Base-by-base conservation (phyloP, 2,888 invertebrate genomes). In the Rapana venosa region DNA sequence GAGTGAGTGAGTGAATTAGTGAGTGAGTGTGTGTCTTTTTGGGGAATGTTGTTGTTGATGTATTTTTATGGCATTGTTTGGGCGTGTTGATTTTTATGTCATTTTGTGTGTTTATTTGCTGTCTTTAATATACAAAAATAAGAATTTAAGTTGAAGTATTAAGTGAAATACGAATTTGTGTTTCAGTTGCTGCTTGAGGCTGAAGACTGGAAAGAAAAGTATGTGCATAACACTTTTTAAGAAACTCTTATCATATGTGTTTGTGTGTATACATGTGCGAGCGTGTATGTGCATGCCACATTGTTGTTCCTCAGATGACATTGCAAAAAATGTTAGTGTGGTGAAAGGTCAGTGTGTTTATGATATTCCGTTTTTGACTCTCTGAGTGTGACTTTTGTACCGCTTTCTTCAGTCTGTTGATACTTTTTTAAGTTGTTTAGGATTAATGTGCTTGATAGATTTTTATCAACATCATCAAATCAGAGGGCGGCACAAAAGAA, bases 201-300 rank as follows among this genome's bases (percentile, higher is more conserved):
- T 26, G 94, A 93, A n/a, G 94, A 94, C 20, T 95, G 95, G 95
- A 94, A 93, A 91, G 95, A 95, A 91, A 95, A 93, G 95, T 95
- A 91, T 93, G 94, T 91, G 22, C 6, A 47, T 47, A 5, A 22
- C 36, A 11, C 13, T 4, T 83, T 36, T 47, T 83, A 47, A 30
- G 17, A 26, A 22, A 22, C 13, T 22, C 26, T 20, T 35, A 5
- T 79, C 47, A 15, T 74, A 20, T 30, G 74, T 74, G 30, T 30
- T 0, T 30, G 30, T 74, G 30, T 74, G 74, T n/a, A n/a, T 30
- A 13, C n/a, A n/a, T 74, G 74, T 74, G 30, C n/a, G 74, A n/a
- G 74, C 4, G 74, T 74, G 30, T n/a, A n/a, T n/a, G 15, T 32
- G 32, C 58, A 58, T 58, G 11, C 15, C 58, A 58, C 58, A 58